Evolutionary conservation across 2,113 vertebrate species (phyloP), one percentile per base, ranked within the genome.

Genomic region (Bubo scandiacus): DNA sequence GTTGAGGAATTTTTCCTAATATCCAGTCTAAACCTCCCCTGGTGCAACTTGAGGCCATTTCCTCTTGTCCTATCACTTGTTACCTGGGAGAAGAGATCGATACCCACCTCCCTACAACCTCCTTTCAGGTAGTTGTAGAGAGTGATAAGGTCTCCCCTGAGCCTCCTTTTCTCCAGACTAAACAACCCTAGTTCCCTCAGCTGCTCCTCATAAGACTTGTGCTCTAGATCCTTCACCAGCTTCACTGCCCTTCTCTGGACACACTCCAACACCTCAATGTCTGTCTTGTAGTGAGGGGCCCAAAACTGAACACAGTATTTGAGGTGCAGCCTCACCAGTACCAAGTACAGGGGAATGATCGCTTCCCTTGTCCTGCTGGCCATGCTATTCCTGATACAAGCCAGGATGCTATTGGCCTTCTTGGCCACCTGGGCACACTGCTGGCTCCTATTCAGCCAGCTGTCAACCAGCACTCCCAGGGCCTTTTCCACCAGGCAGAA

Each of bases 251-350:
- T 72, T 54, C 27, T 57, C 40, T 55, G 40, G 47, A 36, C 15
- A 5, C 0, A 0, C 10, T 81, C 25, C 20, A 67, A 29, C 1
- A 2, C 34, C n/a, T 74, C 74, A 58, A 2, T 26, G 14, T 42
- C 40, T 18, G 27, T n/a, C 12, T 32, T 32, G 20, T 7, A 52
- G 49, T 9, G 36, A 65, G 63, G 3, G 12, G 1, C 27, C 66
- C 81, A 32, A 17, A 45, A 40, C 3, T 34, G 74, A 6, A 4
- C 12, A 8, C 21, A 57, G 18, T 12, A 38, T 19, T 54, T 15
- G 0, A 54, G 11, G 11, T 49, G 26, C 4, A 6, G 3, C 26
- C n/a, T 67, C n/a, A 34, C 4, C 40, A 55, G 9, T 38, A 26
- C 30, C 2, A 7, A 67, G 23, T 23, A 32, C 9, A 45, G 61